Evolutionary conservation across 2,797 vertebrate species (phyloP).

Genomic region (Austrolebias charrua): DNA sequence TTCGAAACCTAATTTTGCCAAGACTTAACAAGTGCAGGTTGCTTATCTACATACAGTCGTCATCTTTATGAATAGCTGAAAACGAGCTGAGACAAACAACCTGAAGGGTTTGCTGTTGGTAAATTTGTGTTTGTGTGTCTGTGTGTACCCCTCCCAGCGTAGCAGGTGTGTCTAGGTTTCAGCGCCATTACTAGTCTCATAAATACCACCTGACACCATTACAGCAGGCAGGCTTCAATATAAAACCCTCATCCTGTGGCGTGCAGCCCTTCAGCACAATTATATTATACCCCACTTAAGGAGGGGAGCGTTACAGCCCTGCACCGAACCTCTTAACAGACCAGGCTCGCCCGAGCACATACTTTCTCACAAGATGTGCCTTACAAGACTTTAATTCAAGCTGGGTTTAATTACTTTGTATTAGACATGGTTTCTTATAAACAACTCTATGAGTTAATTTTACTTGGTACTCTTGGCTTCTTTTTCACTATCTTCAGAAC

Average conservation of each 20-base stretch:
- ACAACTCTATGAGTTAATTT: not conserved
- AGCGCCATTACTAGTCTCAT: conserved; percentile 66
- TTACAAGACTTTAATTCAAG: conserved; percentile 5
- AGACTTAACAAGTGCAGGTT: conserved; percentile 1
- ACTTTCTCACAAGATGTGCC: conserved; percentile 16
- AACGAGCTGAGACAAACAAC: conserved; percentile 24
- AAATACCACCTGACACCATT: conserved; percentile 71
- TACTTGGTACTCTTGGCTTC: not conserved
- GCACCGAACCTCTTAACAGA: conserved; percentile 28
- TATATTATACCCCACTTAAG: conserved; percentile 51
- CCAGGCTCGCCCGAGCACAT: conserved; percentile 5
- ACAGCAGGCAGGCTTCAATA: conserved; percentile 59
- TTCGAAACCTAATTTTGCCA: no score
- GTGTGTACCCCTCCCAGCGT: conserved; percentile 20
- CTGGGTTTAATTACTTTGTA: conserved; percentile 9
- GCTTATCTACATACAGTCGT: conserved; percentile 4
- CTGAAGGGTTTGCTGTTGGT: not conserved
- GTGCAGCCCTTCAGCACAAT: conserved; percentile 59
- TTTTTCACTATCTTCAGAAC: conserved; percentile 14
- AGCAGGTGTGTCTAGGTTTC: conserved; percentile 64
- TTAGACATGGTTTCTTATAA: conserved; percentile 22
- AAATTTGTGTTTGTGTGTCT: conserved; percentile 17
- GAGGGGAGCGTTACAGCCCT: conserved; percentile 38
- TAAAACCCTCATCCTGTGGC: conserved; percentile 59
- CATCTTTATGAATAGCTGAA: conserved; percentile 7